Evolutionary conservation across 2,113 vertebrate genomes (phyloP), one percentile per base, ranked within the genome.

Genomic region (Camarhynchus parvulus): DNA sequence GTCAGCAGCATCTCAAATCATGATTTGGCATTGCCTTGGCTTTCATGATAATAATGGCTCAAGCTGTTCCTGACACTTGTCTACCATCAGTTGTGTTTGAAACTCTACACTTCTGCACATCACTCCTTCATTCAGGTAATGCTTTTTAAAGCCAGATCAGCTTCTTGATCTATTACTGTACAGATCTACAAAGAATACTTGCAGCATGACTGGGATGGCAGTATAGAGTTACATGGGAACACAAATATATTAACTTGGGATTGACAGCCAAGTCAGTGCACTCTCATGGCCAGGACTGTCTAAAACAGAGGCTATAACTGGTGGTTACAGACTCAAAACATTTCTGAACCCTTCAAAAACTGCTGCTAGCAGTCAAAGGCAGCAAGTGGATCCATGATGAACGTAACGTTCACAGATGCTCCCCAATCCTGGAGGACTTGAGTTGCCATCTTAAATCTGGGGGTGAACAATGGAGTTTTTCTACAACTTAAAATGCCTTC

Each of bases 1-100:
- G 83, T 94, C 95, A 96, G 94, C 92, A 93, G 89, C 94, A 96
- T 76, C 73, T 94, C 89, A 90, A 89, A 90, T 86, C 44, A 64
- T 80, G 76, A 94, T 92, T 59, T 94, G 90, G 88, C 86, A 90
- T 52, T 94, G 63, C 76, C 24, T 8, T 77, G 52, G 82, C 76
- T 95, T 92, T 86, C 50, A 95, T 39, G 12, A 37, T 46, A 92
- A 85, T 39, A 87, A 85, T 82, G 85, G 88, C 42, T 90, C 75
- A 53, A 62, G 63, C 21, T 92, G 70, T 24, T 92, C 59, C 86
- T 92, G 74, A 55, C 59, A 85, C 46, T 88, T 93, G 63, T 67
- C 88, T 69, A 83, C 82, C 75, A 83, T 39, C 55, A 69, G 28
- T 21, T 79, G 39, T 50, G 63, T 42, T 58, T 86, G 79, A 88